A percentile compares a stretch with the other conserved stretches of the same genome.
Evolutionary conservation across 2,888 invertebrate species (phyloP).

Genomic region (Drosophila hamatofila): DNA sequence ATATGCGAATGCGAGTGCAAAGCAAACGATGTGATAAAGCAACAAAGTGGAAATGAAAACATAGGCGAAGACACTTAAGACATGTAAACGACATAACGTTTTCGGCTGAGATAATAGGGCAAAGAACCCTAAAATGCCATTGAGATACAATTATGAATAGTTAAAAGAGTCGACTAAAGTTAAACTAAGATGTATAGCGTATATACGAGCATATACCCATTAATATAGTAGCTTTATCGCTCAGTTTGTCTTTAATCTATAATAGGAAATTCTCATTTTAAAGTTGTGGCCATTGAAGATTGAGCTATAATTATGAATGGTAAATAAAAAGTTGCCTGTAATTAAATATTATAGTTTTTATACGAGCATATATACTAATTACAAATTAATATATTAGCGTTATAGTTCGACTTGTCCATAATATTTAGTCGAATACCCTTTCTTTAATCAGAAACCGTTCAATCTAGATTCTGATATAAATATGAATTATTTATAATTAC

Average conservation of each 20-base stretch:
- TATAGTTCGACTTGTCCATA: no score
- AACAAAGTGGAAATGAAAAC: constrained; percentile 22
- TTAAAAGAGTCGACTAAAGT: background rate
- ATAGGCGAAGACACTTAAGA: constrained; percentile 19
- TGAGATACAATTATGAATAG: constrained; percentile 3
- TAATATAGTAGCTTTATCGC: background rate
- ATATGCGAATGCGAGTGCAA: constrained; percentile 4
- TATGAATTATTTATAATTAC: no score
- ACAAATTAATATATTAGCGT: no score
- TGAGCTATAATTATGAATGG: no score
- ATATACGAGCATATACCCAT: background rate
- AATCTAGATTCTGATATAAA: no score
- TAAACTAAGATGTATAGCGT: background rate
- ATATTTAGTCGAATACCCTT: no score
- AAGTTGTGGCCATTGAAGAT: no score
- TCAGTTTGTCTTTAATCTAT: background rate
- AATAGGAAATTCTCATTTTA: background rate
- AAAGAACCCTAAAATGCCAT: constrained; percentile 14
- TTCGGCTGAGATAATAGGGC: constrained; percentile 22
- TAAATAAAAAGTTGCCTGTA: no score
- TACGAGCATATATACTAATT: no score
- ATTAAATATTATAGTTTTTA: no score
- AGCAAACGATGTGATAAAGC: constrained; percentile 21
- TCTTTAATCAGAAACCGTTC: no score
- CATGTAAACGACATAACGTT: constrained; percentile 39